phyloP scores from a whole-genome alignment of 1,140 invertebrate genomes.

The Oryzaephilus surinamensis region DNA sequence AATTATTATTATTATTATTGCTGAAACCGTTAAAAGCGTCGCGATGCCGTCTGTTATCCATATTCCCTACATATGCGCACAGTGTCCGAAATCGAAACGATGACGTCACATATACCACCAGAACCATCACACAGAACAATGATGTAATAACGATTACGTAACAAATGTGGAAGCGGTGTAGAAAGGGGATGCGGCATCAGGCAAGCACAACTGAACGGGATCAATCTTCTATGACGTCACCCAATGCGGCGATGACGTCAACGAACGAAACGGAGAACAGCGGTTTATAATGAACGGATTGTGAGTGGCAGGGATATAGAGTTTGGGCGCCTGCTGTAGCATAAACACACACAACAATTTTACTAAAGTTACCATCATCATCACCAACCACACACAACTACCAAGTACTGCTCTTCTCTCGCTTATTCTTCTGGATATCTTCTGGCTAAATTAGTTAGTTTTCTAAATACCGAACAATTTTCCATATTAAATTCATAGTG shows the following conservation, averaged over 20 bases:
- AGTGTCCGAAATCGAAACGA: too few relatives aligned
- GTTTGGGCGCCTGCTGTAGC: constrained; percentile 22
- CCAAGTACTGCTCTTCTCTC: neutral
- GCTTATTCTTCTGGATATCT: too few relatives aligned
- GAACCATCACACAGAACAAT: too few relatives aligned
- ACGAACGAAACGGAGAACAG: constrained; percentile 22
- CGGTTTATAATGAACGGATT: constrained; percentile 32
- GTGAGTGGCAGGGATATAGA: constrained; percentile 32
- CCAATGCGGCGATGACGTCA: constrained; percentile 27
- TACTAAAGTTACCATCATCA: constrained; percentile 11
- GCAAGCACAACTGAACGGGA: too few relatives aligned
- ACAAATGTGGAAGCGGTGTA: too few relatives aligned
- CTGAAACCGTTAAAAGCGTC: too few relatives aligned
- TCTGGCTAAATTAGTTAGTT: neutral
- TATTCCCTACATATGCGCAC: too few relatives aligned
- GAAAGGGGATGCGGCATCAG: too few relatives aligned
- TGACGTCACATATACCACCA: too few relatives aligned
- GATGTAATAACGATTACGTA: too few relatives aligned
- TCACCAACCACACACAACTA: constrained; percentile 4
- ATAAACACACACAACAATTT: constrained; percentile 26
- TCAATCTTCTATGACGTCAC: constrained; percentile 16
- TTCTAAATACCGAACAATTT: neutral
- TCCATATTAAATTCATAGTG: neutral
- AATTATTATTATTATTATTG: too few relatives aligned
- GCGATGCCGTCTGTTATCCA: too few relatives aligned